Percentiles rank a stretch among this genome's conserved stretches.
phyloP scores from a whole-genome alignment of 2,888 invertebrate species.

The Drosophila antonietae region DNA sequence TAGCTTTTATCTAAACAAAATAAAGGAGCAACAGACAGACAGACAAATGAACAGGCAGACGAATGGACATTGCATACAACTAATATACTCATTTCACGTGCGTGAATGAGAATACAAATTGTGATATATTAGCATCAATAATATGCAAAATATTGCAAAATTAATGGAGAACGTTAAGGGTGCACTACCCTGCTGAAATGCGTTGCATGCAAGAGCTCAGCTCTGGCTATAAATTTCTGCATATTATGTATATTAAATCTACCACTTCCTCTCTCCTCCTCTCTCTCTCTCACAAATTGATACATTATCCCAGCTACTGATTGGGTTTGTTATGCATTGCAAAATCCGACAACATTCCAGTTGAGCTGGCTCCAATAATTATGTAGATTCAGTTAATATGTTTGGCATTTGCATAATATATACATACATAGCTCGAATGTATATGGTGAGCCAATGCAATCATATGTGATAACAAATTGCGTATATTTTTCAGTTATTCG shows the following conservation, averaged over 20 bases:
- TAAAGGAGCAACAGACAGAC: no score
- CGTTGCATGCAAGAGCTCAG: not conserved
- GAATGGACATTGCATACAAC: not conserved
- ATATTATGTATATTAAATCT: not conserved
- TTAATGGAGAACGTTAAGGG: not conserved
- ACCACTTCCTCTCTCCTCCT: not conserved
- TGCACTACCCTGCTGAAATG: not conserved
- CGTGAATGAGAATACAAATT: not conserved
- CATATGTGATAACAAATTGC: slow-evolving; percentile 13
- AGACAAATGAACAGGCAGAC: no score
- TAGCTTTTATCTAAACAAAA: not conserved
- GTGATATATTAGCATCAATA: not conserved
- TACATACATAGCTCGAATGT: not conserved
- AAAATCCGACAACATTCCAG: not conserved
- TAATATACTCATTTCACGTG: not conserved
- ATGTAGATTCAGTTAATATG: slow-evolving; percentile 4
- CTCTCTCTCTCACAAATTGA: not conserved
- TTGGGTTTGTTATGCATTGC: slow-evolving; percentile 8
- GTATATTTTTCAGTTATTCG: slow-evolving; percentile 41
- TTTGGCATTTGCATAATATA: slow-evolving; percentile 10
- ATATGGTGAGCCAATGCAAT: not conserved
- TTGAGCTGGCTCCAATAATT: slow-evolving; percentile 5
- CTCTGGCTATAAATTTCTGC: slow-evolving; percentile 4
- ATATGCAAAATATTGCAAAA: not conserved
- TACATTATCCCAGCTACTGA: not conserved